Base-by-base conservation (phyloP, 1,140 invertebrate genomes). In the Pentalonia nigronervosa region DNA sequence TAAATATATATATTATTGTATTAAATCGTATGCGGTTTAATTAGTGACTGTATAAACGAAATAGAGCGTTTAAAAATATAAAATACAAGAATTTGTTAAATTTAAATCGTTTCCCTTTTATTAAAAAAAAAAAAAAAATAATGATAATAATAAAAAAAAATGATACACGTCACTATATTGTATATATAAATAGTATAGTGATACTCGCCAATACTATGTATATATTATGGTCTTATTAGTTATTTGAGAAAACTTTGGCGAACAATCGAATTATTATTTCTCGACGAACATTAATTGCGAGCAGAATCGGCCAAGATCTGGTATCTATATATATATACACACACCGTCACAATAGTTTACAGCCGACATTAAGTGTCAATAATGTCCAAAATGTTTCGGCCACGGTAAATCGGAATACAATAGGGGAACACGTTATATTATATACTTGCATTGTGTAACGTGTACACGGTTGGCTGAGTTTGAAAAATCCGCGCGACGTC, bases 401-500 rank as follows among this genome's bases (percentile, higher is more conserved):
- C 47, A 20, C 45, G 47, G 41, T 30, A 47, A 48, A 48, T 48
- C 86, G 47, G 47, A n/a, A n/a, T 67, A 67, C 60, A 67, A 67
- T 67, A 21, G 47, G 23, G 86, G 30, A 45, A 45, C 21, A 14
- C 60, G 30, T 67, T 67, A 3, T 30, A 67, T 67, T 67, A n/a
- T 67, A 67, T n/a, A 67, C 4, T 17, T 67, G n/a, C n/a, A 67
- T 67, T 17, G 9, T n/a, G 14, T 17, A 17, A 2, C 45, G 11
- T n/a, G 45, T 48, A 48, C 8, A 48, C 45, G 30, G 60, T 67
- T n/a, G 60, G 30, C 60, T 67, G 36, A 76, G 76, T 36, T 50
- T 36, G 81, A 93, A 86, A 93, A 93, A 93, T 93, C 81, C 41
- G 67, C 91, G 47, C 47, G 34, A 41, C 87, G 91, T n/a, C 48